Percentiles rank a stretch among this genome's conserved stretches.
phyloP scores from a whole-genome alignment of 1,140 invertebrate genomes.

The Vanessa atalanta region DNA sequence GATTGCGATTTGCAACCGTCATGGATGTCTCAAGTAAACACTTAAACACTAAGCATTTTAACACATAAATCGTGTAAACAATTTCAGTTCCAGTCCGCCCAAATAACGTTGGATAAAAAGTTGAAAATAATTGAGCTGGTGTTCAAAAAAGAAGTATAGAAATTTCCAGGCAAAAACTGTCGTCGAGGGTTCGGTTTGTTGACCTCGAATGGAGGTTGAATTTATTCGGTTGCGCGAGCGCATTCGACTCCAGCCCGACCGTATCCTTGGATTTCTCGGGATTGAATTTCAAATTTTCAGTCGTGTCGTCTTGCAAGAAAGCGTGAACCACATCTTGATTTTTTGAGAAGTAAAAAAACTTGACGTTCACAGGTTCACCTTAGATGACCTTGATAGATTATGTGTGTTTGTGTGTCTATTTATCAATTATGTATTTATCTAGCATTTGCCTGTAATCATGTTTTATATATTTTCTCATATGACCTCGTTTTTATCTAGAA shows the following conservation, averaged over 20 bases:
- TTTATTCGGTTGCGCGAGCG: constrained; percentile 62
- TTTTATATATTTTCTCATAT: too few species aligned
- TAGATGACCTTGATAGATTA: constrained; percentile 23
- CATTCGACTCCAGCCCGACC: constrained; percentile 37
- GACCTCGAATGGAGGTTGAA: constrained; percentile 57
- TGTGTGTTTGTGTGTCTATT: background rate
- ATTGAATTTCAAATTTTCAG: constrained; percentile 80
- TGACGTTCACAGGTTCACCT: constrained; percentile 23
- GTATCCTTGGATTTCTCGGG: constrained; percentile 67
- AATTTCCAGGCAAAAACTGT: constrained; percentile 70
- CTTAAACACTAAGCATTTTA: constrained; percentile 55
- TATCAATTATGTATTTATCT: background rate
- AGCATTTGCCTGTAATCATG: too few species aligned
- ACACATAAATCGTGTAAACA: constrained; percentile 68
- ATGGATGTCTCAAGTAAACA: constrained; percentile 36
- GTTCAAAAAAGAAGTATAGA: constrained; percentile 74
- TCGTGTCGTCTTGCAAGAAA: constrained; percentile 53
- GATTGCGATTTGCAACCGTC: constrained; percentile 12
- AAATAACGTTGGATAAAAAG: constrained; percentile 65
- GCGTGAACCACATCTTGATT: constrained; percentile 55
- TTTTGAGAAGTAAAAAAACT: constrained; percentile 36
- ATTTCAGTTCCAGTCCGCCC: constrained; percentile 55
- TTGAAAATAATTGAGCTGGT: constrained; percentile 71
- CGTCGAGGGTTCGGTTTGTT: constrained; percentile 56
- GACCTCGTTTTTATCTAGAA: too few species aligned